Conservation (phyloP, 30 jellyfish, hydroid and myxozoan species). For the Chironex yamaguchii region DNA sequence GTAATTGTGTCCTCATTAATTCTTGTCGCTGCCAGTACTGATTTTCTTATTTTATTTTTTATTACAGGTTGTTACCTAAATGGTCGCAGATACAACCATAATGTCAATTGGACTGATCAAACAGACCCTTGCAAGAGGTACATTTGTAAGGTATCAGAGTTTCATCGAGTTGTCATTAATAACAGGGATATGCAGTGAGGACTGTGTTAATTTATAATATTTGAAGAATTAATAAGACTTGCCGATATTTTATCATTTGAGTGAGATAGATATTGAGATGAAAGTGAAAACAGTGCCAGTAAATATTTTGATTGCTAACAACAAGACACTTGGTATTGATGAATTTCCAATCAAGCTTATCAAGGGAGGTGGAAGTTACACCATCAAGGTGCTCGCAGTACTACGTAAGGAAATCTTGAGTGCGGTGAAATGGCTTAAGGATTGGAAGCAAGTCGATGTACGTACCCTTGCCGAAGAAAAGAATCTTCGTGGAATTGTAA, state of each 20-base stretch:
- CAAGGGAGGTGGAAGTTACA: background rate
- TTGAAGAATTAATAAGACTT: too few species aligned
- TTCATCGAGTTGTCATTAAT: too few species aligned
- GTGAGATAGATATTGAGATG: too few species aligned
- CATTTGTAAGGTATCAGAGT: background rate
- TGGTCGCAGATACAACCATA: background rate
- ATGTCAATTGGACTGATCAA: background rate
- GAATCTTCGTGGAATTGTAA: background rate
- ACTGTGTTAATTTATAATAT: too few species aligned
- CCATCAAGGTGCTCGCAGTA: background rate
- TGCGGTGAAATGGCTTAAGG: background rate
- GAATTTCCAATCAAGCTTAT: background rate
- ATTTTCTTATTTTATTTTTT: background rate
- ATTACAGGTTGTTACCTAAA: background rate
- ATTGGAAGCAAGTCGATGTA: background rate
- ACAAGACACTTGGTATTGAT: background rate
- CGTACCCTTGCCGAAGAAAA: background rate
- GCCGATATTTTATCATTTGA: too few species aligned
- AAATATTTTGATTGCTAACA: background rate
- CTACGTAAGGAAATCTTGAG: background rate
- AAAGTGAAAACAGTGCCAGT: too few species aligned
- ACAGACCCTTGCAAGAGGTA: constrained; percentile 1
- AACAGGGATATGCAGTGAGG: too few species aligned
- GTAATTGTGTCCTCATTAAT: too few species aligned
- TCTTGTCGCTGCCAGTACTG: too few species aligned